Evolutionary conservation across 2,113 vertebrate genomes (phyloP).

Genomic region (Coptodon bakossiorum): DNA sequence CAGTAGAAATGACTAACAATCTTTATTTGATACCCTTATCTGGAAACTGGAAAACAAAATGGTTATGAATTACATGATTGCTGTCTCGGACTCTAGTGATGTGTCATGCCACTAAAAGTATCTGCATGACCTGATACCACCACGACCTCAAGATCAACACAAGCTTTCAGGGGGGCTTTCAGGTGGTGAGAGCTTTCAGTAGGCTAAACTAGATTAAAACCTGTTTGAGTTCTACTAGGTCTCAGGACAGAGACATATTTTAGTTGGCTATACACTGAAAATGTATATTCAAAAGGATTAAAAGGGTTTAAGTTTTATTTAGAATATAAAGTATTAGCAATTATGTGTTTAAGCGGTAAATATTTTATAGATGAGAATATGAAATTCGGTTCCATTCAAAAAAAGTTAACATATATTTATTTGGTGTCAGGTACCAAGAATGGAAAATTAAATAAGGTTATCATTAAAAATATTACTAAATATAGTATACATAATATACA

Average conservation of each 20-base stretch:
- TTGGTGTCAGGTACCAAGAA: not conserved
- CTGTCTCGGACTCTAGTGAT: not conserved
- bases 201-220: not conserved
- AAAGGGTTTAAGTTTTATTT: not conserved
- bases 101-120: not conserved
- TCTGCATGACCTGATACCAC: not conserved
- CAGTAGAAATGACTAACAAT: not conserved
- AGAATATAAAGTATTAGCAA: not conserved
- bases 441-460: no score
- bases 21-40: not conserved
- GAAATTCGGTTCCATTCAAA: not conserved
- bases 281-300: not conserved
- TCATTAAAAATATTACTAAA: not conserved
- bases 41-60: not conserved
- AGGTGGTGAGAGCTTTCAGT: not conserved
- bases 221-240: not conserved
- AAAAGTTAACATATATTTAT: not conserved
- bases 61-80: not conserved
- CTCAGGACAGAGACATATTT: not conserved
- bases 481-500: not conserved
- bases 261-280: not conserved
- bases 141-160: not conserved
- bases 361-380: not conserved
- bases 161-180: not conserved
- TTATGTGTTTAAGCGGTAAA: rapidly evolving